phyloP scores from a whole-genome alignment of 2,797 vertebrate genomes.

The Sebastes hubbsi region DNA sequence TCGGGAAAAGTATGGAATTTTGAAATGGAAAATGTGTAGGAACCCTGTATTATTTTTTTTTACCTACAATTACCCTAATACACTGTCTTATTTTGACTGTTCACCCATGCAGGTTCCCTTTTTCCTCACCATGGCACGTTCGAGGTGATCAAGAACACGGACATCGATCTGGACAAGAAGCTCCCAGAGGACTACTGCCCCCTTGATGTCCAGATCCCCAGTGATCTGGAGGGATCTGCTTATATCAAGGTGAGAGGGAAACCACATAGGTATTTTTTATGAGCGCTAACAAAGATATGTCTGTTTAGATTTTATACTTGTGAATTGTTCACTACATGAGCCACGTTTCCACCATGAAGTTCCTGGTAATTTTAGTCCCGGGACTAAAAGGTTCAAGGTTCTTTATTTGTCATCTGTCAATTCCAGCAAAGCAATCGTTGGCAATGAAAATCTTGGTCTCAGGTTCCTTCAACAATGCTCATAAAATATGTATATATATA shows the following conservation, averaged over 20 bases:
- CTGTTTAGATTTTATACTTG: not conserved
- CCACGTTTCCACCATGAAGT: too few relatives aligned
- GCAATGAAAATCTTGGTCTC: too few relatives aligned
- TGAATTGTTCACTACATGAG: not conserved
- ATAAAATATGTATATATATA: too few relatives aligned
- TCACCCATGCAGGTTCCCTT: slow-evolving; percentile 86
- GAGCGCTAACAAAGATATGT: not conserved
- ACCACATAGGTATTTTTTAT: not conserved
- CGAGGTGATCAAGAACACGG: slow-evolving; percentile 99
- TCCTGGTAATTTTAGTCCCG: too few relatives aligned
- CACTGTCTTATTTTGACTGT: accelerated
- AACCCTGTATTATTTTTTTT: too few relatives aligned
- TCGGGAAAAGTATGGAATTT: too few relatives aligned
- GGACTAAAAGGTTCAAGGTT: too few relatives aligned
- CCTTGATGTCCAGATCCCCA: slow-evolving; percentile 95
- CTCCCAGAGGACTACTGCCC: slow-evolving; percentile 98
- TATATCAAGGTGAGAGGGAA: slow-evolving; percentile 91
- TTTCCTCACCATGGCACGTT: slow-evolving; percentile 98
- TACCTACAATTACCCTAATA: too few relatives aligned
- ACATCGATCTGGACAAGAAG: slow-evolving; percentile 97
- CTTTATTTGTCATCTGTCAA: too few relatives aligned
- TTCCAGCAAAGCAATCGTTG: too few relatives aligned
- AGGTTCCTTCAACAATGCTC: too few relatives aligned
- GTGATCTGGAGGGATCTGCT: slow-evolving; percentile 96
- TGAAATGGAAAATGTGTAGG: too few relatives aligned